These are phyloP conservation scores for Alexandromys fortis DNA, from an alignment of 2,113 vertebrate species.

Conservation along the genomic window DNA sequence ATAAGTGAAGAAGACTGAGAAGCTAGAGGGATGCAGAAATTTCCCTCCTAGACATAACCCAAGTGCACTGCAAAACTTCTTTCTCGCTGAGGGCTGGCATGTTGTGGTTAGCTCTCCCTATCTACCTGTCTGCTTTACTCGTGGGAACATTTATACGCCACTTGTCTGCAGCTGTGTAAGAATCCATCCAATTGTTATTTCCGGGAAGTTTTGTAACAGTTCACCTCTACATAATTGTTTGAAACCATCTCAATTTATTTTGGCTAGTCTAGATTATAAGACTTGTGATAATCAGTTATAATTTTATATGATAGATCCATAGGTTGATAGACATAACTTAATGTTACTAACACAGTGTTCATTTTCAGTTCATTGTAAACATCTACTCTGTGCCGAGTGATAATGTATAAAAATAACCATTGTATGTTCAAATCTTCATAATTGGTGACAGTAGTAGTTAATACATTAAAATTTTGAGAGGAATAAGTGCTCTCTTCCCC, in stretches of 20 bases:
- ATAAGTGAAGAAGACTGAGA: conserved; percentile 79
- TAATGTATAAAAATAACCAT: conserved; percentile 13
- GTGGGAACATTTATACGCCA: conserved; percentile 65
- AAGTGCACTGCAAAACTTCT: conserved; percentile 80
- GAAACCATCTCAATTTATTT: conserved; percentile 23
- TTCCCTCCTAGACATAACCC: conserved; percentile 74
- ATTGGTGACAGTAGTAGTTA: not conserved
- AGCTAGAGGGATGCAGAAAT: conserved; percentile 71
- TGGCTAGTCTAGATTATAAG: not conserved
- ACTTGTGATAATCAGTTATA: conserved; percentile 10
- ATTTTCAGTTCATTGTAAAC: conserved; percentile 32
- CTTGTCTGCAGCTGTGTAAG: not conserved
- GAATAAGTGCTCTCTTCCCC: not conserved
- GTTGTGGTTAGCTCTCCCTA: conserved; percentile 72
- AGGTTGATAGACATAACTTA: not conserved
- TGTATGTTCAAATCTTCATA: not conserved
- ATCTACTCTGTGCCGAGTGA: not conserved
- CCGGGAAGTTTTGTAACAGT: not conserved
- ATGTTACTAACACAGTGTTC: conserved; percentile 1
- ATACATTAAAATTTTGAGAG: conserved; percentile 19
- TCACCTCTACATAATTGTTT: conserved; percentile 26
- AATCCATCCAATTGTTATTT: not conserved
- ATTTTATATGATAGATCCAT: not conserved
- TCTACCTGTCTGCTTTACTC: conserved; percentile 31
- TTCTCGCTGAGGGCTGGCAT: conserved; percentile 77